Evolutionary conservation across 1,140 invertebrate genomes (phyloP), one percentile per base, ranked within the genome.

Genomic region (Papilio xuthus): DNA sequence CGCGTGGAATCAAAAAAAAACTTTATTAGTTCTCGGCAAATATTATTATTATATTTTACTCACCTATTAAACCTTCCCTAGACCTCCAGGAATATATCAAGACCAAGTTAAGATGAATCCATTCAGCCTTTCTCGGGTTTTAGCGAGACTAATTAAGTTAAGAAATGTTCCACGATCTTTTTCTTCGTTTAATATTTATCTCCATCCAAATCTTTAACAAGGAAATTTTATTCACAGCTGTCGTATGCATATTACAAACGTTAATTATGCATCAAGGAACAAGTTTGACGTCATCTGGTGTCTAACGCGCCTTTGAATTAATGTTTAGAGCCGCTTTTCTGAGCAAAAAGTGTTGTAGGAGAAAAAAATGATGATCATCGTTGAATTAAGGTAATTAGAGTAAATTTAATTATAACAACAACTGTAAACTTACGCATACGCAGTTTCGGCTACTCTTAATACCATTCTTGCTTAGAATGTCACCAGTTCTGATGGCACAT

Each of bases 281-380:
- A 67, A 67, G 26, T 67, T 28, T 32, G 60, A 67, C 60, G 60
- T 32, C 60, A 67, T 67, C 60, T 28, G 60, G 60, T 67, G 60
- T 67, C 60, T 67, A 32, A 67, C 23, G 23, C 56, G 23, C 26
- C 23, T 60, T 60, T 23, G 56, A 60, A 60, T 67, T 32, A 15
- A 67, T 67, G 13, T 12, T 26, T 20, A 2, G 28, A 28, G 60
- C 60, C 23, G 60, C 26, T 28, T 67, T 28, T 28, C 26, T 18
- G 13, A 67, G 26, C 9, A 60, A 10, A 15, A 67, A 67, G 26
- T 67, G 12, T 0, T 15, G 6, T 28, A 15, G 1, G 23, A 67
- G 26, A 23, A 67, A 67, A 28, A 28, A 32, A 15, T 28, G 4
- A 63, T 2, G 26, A 67, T 7, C 15, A 28, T 50, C 47, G 47